phyloP scores from a whole-genome alignment of 2,888 invertebrate genomes.

The Drosophila paramelanica region DNA sequence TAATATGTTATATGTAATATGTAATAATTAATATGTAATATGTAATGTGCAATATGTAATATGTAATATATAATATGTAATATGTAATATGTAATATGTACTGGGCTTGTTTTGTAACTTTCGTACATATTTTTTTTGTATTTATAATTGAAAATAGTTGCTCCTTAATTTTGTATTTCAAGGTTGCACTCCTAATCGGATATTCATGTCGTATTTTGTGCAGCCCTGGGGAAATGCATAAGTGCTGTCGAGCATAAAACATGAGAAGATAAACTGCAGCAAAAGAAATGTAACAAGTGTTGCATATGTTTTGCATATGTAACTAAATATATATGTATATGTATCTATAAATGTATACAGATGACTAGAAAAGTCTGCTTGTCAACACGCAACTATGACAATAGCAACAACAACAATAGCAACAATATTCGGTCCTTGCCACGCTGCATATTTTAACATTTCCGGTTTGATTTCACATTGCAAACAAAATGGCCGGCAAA shows the following conservation, averaged over 20 bases:
- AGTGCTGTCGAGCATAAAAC: slow-evolving; percentile 33
- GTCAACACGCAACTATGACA: slow-evolving; percentile 57
- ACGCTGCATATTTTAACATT: slow-evolving; percentile 76
- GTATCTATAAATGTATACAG: slow-evolving; percentile 18
- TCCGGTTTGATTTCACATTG: slow-evolving; percentile 80
- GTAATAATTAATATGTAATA: too few relatives aligned
- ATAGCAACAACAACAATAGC: slow-evolving; percentile 5
- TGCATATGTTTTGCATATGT: slow-evolving; percentile 47
- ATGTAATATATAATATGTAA: too few relatives aligned
- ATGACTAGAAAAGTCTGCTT: slow-evolving; percentile 55
- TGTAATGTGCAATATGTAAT: too few relatives aligned
- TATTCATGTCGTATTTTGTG: slow-evolving; percentile 14
- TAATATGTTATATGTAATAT: too few relatives aligned
- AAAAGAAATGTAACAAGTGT: slow-evolving; percentile 43
- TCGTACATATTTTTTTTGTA: too few relatives aligned
- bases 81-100: too few relatives aligned
- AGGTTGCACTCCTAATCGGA: background rate
- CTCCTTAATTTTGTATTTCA: too few relatives aligned
- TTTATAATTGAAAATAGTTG: background rate
- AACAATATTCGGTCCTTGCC: slow-evolving; percentile 23
- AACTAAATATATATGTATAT: slow-evolving; percentile 11
- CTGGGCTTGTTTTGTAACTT: too few relatives aligned
- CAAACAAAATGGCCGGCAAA: slow-evolving; percentile 80
- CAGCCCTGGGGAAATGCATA: slow-evolving; percentile 39
- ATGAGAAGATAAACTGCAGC: slow-evolving; percentile 19